Evolutionary conservation across 2,888 invertebrate genomes (phyloP), one percentile per base, ranked within the genome.

Genomic region (Heteropelma amictum): DNA sequence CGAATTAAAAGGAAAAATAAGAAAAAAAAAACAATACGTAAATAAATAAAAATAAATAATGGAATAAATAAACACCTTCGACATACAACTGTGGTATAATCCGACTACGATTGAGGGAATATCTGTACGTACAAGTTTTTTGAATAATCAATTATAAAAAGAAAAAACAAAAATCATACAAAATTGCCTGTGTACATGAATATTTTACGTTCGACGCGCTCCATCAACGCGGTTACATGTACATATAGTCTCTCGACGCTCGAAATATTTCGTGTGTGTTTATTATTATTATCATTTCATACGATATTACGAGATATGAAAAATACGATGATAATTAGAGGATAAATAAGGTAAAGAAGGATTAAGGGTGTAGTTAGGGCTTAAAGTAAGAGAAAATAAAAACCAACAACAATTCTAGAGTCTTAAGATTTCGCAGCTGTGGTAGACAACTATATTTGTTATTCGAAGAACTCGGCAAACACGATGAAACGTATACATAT

Each of bases 391-490:
- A n/a, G n/a, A n/a, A n/a, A n/a, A n/a, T n/a, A n/a, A n/a, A n/a
- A n/a, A n/a, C n/a, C 8, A 63, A 56, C 23, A 49, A 56, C 45
- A 68, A 68, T 60, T 63, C 53, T 78, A 71, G 70, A 68, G 30
- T 33, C 35, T 69, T 75, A 78, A 76, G 70, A 63, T 77, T n/a
- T 87, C 82, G 85, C 88, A 87, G 86, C 87, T 88, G 88, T 88
- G 87, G 86, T 88, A 88, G 87, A 87, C 86, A 88, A 87, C 86
- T 88, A 87, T 88, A 87, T 79, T 78, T 80, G 81, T 84, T 76
- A 77, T 79, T 72, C 67, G 69, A 73, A 76, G 70, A 64, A 76
- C 77, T 77, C 74, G 70, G 67, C 76, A 79, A 74, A 79, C 77
- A 74, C 72, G 76, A 76, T 76, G 76, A 76, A 72, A 78, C 72